These are phyloP conservation scores for Campoletis raptor DNA, from an alignment of 2,888 invertebrate species.

Conservation along the genomic window DNA sequence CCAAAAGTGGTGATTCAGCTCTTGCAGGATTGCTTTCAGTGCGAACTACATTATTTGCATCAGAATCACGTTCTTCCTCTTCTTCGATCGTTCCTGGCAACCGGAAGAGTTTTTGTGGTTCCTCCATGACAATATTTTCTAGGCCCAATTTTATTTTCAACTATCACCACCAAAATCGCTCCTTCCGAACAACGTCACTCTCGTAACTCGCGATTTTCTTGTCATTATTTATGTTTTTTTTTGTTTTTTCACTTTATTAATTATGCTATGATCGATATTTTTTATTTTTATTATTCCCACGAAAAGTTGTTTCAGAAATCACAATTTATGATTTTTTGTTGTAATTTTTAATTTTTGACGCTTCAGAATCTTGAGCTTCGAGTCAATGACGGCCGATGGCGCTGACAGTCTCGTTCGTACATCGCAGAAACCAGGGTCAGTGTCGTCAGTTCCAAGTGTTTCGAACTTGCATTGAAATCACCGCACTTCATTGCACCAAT, in stretches of 20 bases:
- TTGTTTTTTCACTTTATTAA: slow-evolving; percentile 24
- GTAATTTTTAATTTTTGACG: slow-evolving; percentile 3
- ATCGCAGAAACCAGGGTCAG: slow-evolving; percentile 31
- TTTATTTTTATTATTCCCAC: neutral
- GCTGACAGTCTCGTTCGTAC: slow-evolving; percentile 13
- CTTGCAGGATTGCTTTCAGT: slow-evolving; percentile 70
- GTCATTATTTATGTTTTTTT: slow-evolving; percentile 43
- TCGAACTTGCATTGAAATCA: slow-evolving; percentile 73
- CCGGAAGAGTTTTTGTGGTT: slow-evolving; percentile 81
- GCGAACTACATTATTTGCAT: slow-evolving; percentile 63
- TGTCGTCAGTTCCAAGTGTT: slow-evolving; percentile 44
- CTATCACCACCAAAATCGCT: slow-evolving; percentile 67
- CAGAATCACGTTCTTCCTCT: slow-evolving; percentile 78
- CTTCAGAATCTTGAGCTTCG: slow-evolving; percentile 4
- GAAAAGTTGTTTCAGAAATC: slow-evolving; percentile 1
- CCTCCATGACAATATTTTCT: slow-evolving; percentile 75
- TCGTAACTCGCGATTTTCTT: slow-evolving; percentile 63
- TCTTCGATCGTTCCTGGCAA: slow-evolving; percentile 83
- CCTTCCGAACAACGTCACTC: slow-evolving; percentile 64
- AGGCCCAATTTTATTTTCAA: slow-evolving; percentile 45
- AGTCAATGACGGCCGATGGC: slow-evolving; percentile 24
- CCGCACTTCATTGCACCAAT: slow-evolving; percentile 56
- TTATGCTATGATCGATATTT: neutral
- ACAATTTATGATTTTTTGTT: neutral
- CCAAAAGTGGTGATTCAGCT: slow-evolving; percentile 79